Conservation (phyloP, 1,140 invertebrate species). For the Ceratosolen solmsi region DNA sequence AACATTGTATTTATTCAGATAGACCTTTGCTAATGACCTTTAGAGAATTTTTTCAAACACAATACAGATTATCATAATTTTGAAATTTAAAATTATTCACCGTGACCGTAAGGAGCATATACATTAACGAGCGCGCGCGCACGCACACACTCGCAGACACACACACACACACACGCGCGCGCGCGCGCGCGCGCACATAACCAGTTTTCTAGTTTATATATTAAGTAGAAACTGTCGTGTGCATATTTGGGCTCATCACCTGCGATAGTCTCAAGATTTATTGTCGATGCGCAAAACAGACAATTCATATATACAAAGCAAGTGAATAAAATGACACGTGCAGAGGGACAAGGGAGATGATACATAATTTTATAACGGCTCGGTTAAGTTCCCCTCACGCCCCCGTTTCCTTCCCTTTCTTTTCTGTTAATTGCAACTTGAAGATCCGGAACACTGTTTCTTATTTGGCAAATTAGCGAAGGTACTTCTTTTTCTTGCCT, state of each 20-base stretch:
- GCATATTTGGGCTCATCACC: neutral
- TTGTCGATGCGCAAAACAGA: neutral
- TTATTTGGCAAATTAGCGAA: slow-evolving; percentile 41
- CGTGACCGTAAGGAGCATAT: no score
- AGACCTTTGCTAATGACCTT: no score
- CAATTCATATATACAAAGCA: neutral
- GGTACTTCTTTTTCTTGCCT: slow-evolving; percentile 29
- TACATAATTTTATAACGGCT: slow-evolving; percentile 61
- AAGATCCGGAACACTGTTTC: slow-evolving; percentile 38
- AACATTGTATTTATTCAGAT: no score
- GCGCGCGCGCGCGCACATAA: no score
- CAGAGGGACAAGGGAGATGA: slow-evolving; percentile 36
- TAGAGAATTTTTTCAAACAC: no score
- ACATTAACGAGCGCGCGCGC: no score
- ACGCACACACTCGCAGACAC: no score
- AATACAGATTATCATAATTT: no score
- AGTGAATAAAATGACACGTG: neutral
- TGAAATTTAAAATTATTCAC: no score
- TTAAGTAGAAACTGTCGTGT: neutral
- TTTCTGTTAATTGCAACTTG: slow-evolving; percentile 51
- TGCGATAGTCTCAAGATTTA: slow-evolving; percentile 1
- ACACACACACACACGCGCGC: no score
- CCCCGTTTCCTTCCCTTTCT: slow-evolving; percentile 55
- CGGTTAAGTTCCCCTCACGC: slow-evolving; percentile 59
- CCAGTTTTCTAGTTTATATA: no score